These are phyloP conservation scores for Alfaro cultratus DNA, from an alignment of 2,797 vertebrate species.

Conservation along the genomic window DNA sequence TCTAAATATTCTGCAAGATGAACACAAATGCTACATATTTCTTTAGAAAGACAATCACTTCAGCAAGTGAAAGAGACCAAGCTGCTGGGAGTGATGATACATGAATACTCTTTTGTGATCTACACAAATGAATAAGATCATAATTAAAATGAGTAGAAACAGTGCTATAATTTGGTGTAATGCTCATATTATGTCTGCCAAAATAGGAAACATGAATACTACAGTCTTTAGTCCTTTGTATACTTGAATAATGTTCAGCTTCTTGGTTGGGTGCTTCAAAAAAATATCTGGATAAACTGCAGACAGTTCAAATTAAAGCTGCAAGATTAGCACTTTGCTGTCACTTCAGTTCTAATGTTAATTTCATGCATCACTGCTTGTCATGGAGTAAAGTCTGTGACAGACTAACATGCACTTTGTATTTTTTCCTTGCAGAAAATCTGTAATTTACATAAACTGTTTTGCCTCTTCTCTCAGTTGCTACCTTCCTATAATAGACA, in stretches of 20 bases:
- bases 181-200: neutral
- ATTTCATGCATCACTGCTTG: neutral
- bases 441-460: neutral
- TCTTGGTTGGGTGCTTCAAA: neutral
- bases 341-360: slow-evolving; percentile 1
- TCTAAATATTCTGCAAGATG: neutral
- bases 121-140: neutral
- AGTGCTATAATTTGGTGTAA: neutral
- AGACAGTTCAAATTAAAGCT: slow-evolving; percentile 1
- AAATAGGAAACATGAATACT: neutral
- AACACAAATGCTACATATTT: neutral
- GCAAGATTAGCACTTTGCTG: slow-evolving; percentile 1
- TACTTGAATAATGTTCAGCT: neutral
- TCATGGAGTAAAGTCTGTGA: neutral
- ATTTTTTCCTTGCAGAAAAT: neutral
- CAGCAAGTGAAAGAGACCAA: neutral
- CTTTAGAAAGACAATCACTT: neutral
- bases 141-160: neutral
- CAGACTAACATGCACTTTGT: neutral
- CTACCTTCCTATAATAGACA: neutral
- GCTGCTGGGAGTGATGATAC: neutral
- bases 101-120: neutral
- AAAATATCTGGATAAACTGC: neutral
- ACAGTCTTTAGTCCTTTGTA: neutral
- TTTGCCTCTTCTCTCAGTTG: neutral